Percentiles rank a stretch among this genome's conserved stretches.
Evolutionary conservation across 1,140 invertebrate species (phyloP).

Genomic region (Tachypleus tridentatus): DNA sequence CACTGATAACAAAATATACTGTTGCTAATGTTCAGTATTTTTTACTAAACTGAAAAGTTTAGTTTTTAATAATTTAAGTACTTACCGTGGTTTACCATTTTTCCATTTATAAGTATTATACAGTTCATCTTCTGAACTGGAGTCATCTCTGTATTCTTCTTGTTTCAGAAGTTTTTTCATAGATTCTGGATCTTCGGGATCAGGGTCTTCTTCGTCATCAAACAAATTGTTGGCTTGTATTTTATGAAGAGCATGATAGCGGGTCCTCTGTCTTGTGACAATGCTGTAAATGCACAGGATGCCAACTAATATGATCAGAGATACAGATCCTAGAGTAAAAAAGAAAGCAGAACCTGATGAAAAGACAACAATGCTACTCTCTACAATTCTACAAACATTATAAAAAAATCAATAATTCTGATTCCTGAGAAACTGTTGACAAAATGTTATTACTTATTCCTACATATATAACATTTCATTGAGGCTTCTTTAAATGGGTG

Average conservation of each 20-base stretch:
- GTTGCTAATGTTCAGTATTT: no score
- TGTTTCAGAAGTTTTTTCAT: slow-evolving; percentile 4
- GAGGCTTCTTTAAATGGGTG: no score
- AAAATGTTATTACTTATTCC: no score
- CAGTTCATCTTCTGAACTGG: slow-evolving; percentile 21
- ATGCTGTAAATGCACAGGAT: slow-evolving; percentile 12
- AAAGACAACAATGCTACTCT: slow-evolving; percentile 5
- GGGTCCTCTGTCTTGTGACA: slow-evolving; percentile 4
- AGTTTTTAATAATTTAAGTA: no score
- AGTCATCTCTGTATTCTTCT: slow-evolving; percentile 17
- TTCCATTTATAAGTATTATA: slow-evolving; percentile 22
- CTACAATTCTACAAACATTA: no score
- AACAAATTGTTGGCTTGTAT: slow-evolving; percentile 4
- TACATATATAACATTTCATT: no score
- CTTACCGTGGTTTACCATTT: slow-evolving; percentile 13
- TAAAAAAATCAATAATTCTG: no score
- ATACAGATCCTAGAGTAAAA: slow-evolving; percentile 10
- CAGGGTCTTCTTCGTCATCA: slow-evolving; percentile 13
- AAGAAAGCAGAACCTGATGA: neutral
- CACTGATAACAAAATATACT: no score
- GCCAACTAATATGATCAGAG: slow-evolving; percentile 8
- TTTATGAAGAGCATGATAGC: slow-evolving; percentile 10
- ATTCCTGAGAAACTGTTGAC: no score
- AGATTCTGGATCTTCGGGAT: neutral
- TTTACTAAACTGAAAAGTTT: no score